These are phyloP conservation scores for Drosophila lowei DNA, from an alignment of 1,140 invertebrate genomes.

Conservation along the genomic window DNA sequence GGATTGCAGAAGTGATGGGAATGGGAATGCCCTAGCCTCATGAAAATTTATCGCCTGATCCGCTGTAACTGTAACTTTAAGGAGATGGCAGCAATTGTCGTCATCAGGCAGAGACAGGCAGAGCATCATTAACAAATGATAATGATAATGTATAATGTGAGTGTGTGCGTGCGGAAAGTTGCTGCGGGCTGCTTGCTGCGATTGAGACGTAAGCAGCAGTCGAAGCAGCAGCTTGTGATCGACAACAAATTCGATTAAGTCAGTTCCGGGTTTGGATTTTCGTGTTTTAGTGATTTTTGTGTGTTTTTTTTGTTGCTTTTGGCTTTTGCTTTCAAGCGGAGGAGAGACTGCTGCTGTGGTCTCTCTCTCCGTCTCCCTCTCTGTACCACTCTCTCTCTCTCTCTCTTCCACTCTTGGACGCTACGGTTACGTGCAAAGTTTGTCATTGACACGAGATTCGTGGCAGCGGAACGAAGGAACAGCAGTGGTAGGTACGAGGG, in stretches of 20 bases:
- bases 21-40: neutral
- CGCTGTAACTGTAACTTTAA: too few relatives aligned
- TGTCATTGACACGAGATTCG: conserved; percentile 27
- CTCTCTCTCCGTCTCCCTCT: too few relatives aligned
- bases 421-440: conserved; percentile 41
- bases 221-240: conserved; percentile 59
- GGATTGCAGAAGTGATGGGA: conserved; percentile 4
- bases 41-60: conserved; percentile 26
- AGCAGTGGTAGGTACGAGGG: neutral
- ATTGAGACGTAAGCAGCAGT: conserved; percentile 22
- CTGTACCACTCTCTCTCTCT: too few relatives aligned
- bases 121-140: conserved; percentile 58
- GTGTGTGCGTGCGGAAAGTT: conserved; percentile 50
- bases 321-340: conserved; percentile 1
- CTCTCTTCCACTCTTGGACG: neutral
- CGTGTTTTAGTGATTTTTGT: conserved; percentile 59
- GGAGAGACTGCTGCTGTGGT: conserved; percentile 11
- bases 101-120: conserved; percentile 23
- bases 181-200: conserved; percentile 19
- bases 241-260: conserved; percentile 79
- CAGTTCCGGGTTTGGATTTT: conserved; percentile 78
- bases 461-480: neutral
- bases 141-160: conserved; percentile 20
- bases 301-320: conserved; percentile 23
- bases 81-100: conserved; percentile 27